Evolutionary conservation across 2,113 vertebrate genomes (phyloP), one percentile per base, ranked within the genome.

Genomic region (Phasianus colchicus): DNA sequence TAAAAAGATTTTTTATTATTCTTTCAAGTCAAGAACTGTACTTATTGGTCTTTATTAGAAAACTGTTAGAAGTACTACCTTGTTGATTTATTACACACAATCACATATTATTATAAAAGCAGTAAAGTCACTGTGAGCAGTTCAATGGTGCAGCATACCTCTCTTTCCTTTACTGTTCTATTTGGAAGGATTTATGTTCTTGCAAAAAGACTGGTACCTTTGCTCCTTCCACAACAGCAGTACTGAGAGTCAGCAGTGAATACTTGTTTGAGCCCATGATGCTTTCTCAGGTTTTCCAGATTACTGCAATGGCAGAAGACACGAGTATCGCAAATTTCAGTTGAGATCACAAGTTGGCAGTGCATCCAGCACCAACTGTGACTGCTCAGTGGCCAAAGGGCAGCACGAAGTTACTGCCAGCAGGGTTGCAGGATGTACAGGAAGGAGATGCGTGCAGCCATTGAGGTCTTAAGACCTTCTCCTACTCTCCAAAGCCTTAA

Each of bases 351-450:
- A 13, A 9, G 29, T 65, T 43, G 20, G 47, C 42, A 77, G 48
- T 4, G 3, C 30, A 82, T 58, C 24, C 55, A 74, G 30, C 47
- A 11, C 54, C 58, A 83, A 36, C 32, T 32, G 1, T 29, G 16
- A 45, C 16, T 69, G 76, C 32, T 83, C 71, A 79, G 43, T 20
- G 45, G 38, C 61, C 45, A 71, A 54, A 74, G 18, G 42, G 43
- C 4, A 5, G 32, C 19, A 60, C 30, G 36, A 67, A 87, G 73
- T 29, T 34, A 13, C n/a, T 32, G 34, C 52, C 29, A 16, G 21
- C 1, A 1, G 66, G 38, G 40, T 48, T 0, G 0, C 14, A 58
- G 13, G 36, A 58, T 47, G 2, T 18, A 34, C 27, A 24, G 18
- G 24, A 66, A 25, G 48, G 36, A 65, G 24, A 36, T 36, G 18